Evolutionary conservation across 2,888 invertebrate species (phyloP).

Genomic region (Acrobasis repandana): DNA sequence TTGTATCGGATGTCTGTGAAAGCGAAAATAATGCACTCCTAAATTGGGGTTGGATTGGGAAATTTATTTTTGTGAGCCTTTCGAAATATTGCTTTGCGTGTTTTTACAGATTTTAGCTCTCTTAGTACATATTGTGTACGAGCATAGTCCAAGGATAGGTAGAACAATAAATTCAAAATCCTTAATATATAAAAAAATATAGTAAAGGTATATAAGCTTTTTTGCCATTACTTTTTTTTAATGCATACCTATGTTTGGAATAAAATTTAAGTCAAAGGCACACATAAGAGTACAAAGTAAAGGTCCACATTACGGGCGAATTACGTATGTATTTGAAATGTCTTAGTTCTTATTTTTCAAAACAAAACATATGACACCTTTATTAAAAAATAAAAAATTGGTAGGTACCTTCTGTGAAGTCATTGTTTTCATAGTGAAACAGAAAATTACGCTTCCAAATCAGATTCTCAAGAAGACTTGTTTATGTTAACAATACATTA

Average conservation of each 20-base stretch:
- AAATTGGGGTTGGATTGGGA: conserved; percentile 77
- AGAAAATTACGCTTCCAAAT: neutral
- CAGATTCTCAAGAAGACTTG: neutral
- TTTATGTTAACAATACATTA: conserved; percentile 11
- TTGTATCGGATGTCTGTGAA: conserved; percentile 83
- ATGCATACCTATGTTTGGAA: too few species aligned
- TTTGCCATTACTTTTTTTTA: too few species aligned
- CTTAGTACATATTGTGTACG: conserved; percentile 10
- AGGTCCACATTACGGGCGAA: too few species aligned
- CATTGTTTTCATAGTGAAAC: neutral
- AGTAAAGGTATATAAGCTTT: too few species aligned
- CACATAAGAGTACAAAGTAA: too few species aligned
- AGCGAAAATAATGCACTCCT: conserved; percentile 83
- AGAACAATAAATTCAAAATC: neutral
- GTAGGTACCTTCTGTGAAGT: neutral
- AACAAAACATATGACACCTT: too few species aligned
- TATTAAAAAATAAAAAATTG: neutral
- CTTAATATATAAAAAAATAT: neutral
- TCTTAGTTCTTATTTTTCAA: too few species aligned
- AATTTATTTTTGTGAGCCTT: conserved; percentile 72
- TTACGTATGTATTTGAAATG: too few species aligned
- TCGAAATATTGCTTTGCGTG: conserved; percentile 74
- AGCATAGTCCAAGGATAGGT: neutral
- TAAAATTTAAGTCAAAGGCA: too few species aligned
- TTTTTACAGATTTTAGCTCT: conserved; percentile 42